Base-by-base conservation (phyloP, 2,888 invertebrate species). In the Mystacides longicornis region DNA sequence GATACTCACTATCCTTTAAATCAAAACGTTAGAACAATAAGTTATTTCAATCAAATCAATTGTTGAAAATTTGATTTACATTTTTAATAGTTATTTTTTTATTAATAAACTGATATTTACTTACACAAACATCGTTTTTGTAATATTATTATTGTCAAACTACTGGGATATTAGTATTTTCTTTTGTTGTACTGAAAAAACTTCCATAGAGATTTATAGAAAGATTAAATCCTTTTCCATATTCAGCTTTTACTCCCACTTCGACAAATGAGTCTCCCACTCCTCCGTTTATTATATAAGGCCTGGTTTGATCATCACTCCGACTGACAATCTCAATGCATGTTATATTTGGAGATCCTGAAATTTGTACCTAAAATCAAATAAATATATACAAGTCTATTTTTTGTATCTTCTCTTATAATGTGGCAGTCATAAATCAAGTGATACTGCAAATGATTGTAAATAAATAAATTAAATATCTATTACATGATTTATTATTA, bases 221-320 rank as follows among this genome's bases (percentile, higher is more conserved):
- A 60, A 75, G 75, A 52, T 73, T 68, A 55, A 78, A 72, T 2
- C 77, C 74, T 62, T 71, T 70, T 18, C 74, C 74, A 60, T 72
- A 71, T 51, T 64, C 63, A 1, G 74, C 72, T 2, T 65, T 63
- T 1, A 77, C 69, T 27, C 67, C 68, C 47, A 78, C 69, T 57
- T 70, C 69, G 1, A 73, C 68, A 57, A 65, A 72, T 63, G 72
- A 69, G 23, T 67, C 58, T 2, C 71, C 73, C 16, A 71, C 69
- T 42, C 75, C 75, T 27, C 76, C 77, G 43, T 55, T 55, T 14
- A 62, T 23, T 31, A 57, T 51, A 22, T 21, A 52, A 5, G 59
- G 60, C 19, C 50, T 21, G 16, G 54, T 52, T 4, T 31, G 22
- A 33, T 54, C 52, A 27, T 55, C 33, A 23, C 48, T 57, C 42